A percentile compares a stretch with the other conserved stretches of the same genome.
These are phyloP conservation scores for Schizotus pectinicornis DNA, from an alignment of 2,888 invertebrate genomes.

Conservation along the genomic window DNA sequence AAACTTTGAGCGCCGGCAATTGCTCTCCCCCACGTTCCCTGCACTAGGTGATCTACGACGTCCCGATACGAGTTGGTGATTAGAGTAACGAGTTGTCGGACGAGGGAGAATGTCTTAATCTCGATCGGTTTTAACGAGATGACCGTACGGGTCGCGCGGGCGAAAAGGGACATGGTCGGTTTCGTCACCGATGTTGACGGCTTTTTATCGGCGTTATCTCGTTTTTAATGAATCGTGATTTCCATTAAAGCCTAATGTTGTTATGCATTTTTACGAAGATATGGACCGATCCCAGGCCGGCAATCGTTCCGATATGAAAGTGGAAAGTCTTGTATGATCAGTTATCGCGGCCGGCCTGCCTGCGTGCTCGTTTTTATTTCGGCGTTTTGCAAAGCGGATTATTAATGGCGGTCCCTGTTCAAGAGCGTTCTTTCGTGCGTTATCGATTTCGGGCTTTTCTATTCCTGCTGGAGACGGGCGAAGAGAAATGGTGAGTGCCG, in stretches of 20 bases:
- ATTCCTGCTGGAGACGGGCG: constrained; percentile 63
- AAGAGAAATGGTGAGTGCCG: constrained; percentile 64
- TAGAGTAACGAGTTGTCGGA: no score
- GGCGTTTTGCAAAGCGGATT: constrained; percentile 40
- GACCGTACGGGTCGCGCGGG: constrained; percentile 11
- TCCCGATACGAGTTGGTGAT: no score
- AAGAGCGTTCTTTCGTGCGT: constrained; percentile 47
- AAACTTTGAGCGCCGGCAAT: no score
- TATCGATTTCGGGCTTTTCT: constrained; percentile 52
- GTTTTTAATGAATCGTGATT: constrained; percentile 53
- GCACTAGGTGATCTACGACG: no score
- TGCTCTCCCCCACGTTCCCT: no score
- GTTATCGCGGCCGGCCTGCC: constrained; percentile 45
- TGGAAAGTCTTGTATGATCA: constrained; percentile 54
- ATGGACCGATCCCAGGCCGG: constrained; percentile 49
- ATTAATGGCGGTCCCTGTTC: constrained; percentile 43
- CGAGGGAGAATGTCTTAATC: no score
- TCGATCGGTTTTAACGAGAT: no score
- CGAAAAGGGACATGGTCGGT: constrained; percentile 39
- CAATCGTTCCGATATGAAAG: constrained; percentile 51
- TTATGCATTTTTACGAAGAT: constrained; percentile 50
- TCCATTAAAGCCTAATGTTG: constrained; percentile 54
- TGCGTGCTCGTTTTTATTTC: constrained; percentile 36
- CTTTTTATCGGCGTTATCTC: constrained; percentile 37
- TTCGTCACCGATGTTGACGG: constrained; percentile 28